Base-by-base conservation (phyloP, 2,797 vertebrate genomes). In the Sebastes matsubarae region DNA sequence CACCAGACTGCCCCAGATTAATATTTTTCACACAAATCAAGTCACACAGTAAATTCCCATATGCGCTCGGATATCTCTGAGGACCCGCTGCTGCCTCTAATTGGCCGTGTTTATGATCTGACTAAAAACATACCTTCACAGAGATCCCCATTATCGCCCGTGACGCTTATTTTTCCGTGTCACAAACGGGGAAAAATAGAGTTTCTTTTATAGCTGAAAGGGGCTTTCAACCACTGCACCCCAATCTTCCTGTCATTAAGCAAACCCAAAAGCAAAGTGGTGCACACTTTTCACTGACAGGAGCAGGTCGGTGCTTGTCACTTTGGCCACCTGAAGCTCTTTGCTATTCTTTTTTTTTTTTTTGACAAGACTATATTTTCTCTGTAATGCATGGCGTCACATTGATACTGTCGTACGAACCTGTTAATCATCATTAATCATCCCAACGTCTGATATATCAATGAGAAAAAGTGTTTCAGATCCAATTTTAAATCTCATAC, bases 241-340 rank as follows among this genome's bases (percentile, higher is more conserved):
- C 68, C 88, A 94, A 93, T 94, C 89, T 92, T 93, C 88, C 58
- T 92, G 93, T 93, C 93, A 91, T 18, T 14, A 81, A 72, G 71
- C 64, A 50, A 50, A 50, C 46, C 46, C 20, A 2, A 54, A 54
- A 22, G 50, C n/a, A 22, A 22, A 84, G 89, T 87, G 79, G 63
- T 46, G 22, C 16, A 52, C 86, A 84, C 80, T 58, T 81, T 80
- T 80, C 20, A 32, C 67, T 89, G 85, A 92, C 77, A 54, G 71
- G 65, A 57, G 70, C 52, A 50, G 25, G 42, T 80, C 79, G 75
- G 57, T 73, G 76, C 66, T 77, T 86, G 77, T 90, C 90, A 90
- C 87, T 84, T 81, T 64, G 36, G 64, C 73, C 82, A 87, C 75
- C 82, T 85, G 65, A 86, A 87, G 78, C 59, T 82, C 68, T 84